These are phyloP conservation scores for Prunella strophiata DNA, from an alignment of 2,797 vertebrate genomes.

Conservation along the genomic window DNA sequence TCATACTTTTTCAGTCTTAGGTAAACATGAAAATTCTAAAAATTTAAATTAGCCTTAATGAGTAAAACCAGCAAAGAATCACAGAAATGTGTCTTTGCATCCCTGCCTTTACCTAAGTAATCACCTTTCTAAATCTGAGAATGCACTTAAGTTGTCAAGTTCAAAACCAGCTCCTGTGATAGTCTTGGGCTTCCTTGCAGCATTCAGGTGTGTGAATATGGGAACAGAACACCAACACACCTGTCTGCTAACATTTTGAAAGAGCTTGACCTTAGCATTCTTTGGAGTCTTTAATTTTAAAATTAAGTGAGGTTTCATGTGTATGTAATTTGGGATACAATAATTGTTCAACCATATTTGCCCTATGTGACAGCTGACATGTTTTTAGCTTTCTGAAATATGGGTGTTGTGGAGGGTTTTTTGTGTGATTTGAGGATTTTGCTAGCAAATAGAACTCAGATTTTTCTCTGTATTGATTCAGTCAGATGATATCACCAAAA, in stretches of 20 bases:
- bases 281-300: background rate
- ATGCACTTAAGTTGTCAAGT: background rate
- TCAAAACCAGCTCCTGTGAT: background rate
- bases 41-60: background rate
- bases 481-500: background rate
- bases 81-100: background rate
- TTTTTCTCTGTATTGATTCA: background rate
- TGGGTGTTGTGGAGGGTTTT: accelerated
- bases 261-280: background rate
- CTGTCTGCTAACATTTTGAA: background rate
- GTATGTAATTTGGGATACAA: background rate
- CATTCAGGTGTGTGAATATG: background rate
- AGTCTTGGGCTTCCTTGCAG: background rate
- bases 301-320: background rate
- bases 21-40: background rate
- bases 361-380: accelerated
- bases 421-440: background rate
- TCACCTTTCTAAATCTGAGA: background rate
- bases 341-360: background rate
- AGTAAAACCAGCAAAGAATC: background rate
- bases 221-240: background rate
- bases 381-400: background rate
- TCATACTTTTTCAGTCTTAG: background rate
- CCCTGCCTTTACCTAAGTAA: background rate
- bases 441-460: background rate